phyloP scores from a whole-genome alignment of 2,113 vertebrate species.

The Laticauda colubrina region DNA sequence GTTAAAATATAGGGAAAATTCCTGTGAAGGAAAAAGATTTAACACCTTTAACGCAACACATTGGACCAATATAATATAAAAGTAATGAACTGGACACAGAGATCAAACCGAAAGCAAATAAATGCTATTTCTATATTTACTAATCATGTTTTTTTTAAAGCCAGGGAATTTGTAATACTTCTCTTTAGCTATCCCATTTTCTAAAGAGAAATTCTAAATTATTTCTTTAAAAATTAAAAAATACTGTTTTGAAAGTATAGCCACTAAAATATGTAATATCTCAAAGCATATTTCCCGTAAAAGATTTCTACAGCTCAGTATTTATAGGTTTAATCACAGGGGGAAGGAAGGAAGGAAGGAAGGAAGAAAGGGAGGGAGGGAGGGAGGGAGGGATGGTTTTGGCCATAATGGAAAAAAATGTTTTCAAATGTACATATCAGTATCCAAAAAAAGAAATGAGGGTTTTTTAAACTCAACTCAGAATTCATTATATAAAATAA shows the following conservation, averaged over 20 bases:
- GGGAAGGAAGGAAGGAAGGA: too few species aligned
- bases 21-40: neutral
- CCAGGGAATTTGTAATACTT: conserved; percentile 2
- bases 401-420: neutral
- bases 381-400: neutral
- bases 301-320: conserved; percentile 13
- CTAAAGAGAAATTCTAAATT: conserved; percentile 1
- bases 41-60: neutral
- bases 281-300: conserved; percentile 12
- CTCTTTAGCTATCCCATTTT: conserved; percentile 12
- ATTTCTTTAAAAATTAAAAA: neutral
- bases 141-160: conserved; percentile 27
- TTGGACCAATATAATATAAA: neutral
- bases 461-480: conserved; percentile 24
- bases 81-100: conserved; percentile 22
- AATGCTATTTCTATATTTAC: conserved; percentile 11
- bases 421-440: neutral
- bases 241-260: conserved; percentile 11
- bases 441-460: neutral
- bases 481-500: conserved; percentile 21
- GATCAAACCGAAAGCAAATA: conserved; percentile 7
- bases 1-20: neutral
- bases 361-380: too few species aligned
- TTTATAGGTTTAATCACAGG: conserved; percentile 6
- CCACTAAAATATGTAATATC: conserved; percentile 17